Conservation (phyloP, 2,888 invertebrate genomes). For the Lasius platythorax region DNA sequence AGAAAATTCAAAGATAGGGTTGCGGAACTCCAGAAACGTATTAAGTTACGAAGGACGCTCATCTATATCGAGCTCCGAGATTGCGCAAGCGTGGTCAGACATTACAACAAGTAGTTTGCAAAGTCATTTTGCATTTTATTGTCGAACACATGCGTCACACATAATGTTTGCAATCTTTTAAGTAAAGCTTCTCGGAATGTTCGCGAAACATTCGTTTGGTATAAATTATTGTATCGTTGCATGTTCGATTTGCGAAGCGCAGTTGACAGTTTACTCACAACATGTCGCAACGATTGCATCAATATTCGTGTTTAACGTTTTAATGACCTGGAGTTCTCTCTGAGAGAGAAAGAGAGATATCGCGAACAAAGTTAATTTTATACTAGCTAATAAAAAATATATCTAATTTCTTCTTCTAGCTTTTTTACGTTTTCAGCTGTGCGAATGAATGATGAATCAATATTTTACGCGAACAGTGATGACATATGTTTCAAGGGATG, state of each 20-base stretch:
- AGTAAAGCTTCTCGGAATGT: background rate
- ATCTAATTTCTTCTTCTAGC: background rate
- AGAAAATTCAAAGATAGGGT: background rate
- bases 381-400: background rate
- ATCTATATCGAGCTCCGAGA: conserved; percentile 23
- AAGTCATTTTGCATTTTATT: conserved; percentile 54
- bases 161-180: background rate
- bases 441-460: background rate
- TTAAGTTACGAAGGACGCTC: background rate
- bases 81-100: conserved; percentile 55
- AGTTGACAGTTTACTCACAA: background rate
- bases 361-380: background rate
- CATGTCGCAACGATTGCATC: background rate
- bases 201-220: background rate
- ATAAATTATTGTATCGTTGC: background rate
- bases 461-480: background rate
- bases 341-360: background rate
- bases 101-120: conserved; percentile 49
- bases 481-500: background rate
- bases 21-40: background rate
- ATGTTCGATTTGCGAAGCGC: background rate
- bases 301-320: background rate
- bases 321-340: background rate
- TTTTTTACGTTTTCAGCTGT: conserved; percentile 36
- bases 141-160: background rate